These are phyloP conservation scores for Scaptodrosophila latifasciaeformis DNA, from an alignment of 2,888 invertebrate genomes.

Conservation along the genomic window DNA sequence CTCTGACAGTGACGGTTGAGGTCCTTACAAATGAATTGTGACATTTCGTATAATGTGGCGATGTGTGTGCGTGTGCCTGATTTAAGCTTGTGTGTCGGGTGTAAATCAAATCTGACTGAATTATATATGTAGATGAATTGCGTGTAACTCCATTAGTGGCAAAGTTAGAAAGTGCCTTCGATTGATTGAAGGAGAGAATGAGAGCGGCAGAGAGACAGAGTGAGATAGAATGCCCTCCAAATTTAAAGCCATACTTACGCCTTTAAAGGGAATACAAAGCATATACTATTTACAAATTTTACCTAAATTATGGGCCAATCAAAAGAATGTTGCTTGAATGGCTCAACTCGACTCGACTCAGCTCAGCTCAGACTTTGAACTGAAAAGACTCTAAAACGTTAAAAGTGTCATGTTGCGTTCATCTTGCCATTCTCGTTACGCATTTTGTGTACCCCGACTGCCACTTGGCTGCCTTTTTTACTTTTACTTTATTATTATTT, in stretches of 20 bases:
- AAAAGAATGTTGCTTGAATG: background rate
- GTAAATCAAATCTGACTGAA: no score
- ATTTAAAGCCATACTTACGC: no score
- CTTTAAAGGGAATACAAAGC: no score
- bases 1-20: background rate
- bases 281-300: no score
- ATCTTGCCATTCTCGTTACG: conserved; percentile 41
- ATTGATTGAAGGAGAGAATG: no score
- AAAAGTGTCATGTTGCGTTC: conserved; percentile 56
- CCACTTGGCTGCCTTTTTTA: conserved; percentile 37
- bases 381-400: conserved; percentile 51
- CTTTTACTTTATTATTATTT: conserved; percentile 59
- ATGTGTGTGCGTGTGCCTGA: conserved; percentile 20
- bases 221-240: no score
- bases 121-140: background rate
- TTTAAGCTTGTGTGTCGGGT: no score
- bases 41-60: conserved; percentile 67
- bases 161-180: no score
- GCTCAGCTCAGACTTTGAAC: conserved; percentile 1
- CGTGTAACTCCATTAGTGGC: background rate
- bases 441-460: background rate
- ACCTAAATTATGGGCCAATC: conserved; percentile 4
- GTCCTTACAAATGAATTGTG: conserved; percentile 63
- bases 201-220: no score
- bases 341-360: no score